Percentiles rank a stretch among this genome's conserved stretches.
Evolutionary conservation across 1,140 invertebrate species (phyloP).

Genomic region (Maconellicoccus hirsutus): DNA sequence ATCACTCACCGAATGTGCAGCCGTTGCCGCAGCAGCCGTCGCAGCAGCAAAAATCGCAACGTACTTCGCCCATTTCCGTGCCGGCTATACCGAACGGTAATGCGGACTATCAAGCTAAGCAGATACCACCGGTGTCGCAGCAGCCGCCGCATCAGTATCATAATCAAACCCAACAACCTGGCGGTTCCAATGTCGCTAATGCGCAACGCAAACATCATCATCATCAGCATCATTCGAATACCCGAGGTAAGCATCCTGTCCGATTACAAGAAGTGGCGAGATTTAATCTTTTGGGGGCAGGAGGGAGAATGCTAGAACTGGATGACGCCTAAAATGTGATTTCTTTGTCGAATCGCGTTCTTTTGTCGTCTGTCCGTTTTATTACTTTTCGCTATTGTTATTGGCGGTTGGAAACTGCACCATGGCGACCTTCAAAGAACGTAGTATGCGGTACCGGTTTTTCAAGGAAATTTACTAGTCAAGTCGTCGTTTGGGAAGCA

Average conservation of each 20-base stretch:
- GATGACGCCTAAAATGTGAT: too few species aligned
- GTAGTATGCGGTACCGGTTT: too few species aligned
- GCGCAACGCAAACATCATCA: background rate
- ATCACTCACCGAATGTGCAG: background rate
- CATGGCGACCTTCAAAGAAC: too few species aligned
- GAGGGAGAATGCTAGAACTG: too few species aligned
- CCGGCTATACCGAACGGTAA: background rate
- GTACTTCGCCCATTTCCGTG: slow-evolving; percentile 7
- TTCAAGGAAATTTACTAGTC: too few species aligned
- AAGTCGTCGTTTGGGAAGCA: too few species aligned
- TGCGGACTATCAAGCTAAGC: background rate
- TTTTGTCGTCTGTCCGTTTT: too few species aligned
- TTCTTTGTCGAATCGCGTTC: too few species aligned
- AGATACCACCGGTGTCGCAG: background rate
- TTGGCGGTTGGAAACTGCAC: too few species aligned
- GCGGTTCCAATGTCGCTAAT: background rate
- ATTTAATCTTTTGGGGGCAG: too few species aligned
- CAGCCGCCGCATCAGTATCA: slow-evolving; percentile 1
- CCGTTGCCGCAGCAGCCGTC: background rate
- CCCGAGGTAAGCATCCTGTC: background rate
- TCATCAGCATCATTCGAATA: background rate
- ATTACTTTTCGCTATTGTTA: too few species aligned
- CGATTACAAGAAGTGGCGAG: too few species aligned
- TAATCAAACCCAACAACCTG: background rate
- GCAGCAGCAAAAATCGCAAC: slow-evolving; percentile 13